Conservation (phyloP, 2,113 vertebrate species). For the Fukomys damarensis region DNA sequence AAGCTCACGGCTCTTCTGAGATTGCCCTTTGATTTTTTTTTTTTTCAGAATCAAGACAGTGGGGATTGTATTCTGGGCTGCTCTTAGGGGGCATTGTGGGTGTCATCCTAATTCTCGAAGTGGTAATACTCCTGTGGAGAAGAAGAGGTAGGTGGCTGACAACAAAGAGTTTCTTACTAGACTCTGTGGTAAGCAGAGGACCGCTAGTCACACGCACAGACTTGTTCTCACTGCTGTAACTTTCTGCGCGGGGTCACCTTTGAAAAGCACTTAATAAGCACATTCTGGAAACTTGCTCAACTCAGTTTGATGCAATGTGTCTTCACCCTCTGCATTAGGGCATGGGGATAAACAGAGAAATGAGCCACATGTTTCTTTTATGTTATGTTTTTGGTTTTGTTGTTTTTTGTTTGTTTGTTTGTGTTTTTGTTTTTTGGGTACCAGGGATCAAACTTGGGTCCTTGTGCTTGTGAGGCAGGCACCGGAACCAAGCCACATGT, state of each 20-base stretch:
- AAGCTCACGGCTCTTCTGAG: constrained; percentile 39
- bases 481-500: neutral
- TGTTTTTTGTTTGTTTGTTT: too few species aligned
- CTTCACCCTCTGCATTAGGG: neutral
- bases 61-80: constrained; percentile 46
- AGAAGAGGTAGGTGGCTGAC: constrained; percentile 75
- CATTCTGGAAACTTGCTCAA: neutral
- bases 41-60: constrained; percentile 43
- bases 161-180: neutral
- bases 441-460: too few species aligned
- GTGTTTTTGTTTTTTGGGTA: too few species aligned
- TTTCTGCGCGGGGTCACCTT: neutral
- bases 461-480: too few species aligned
- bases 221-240: neutral
- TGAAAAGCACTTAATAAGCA: constrained; percentile 31
- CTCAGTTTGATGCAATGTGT: neutral
- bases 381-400: too few species aligned
- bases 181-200: neutral
- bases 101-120: neutral
- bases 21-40: constrained; percentile 44
- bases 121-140: neutral
- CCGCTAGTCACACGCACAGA: neutral
- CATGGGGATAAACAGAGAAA: neutral
- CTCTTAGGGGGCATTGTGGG: neutral
- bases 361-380: neutral